Percentiles rank a stretch among this genome's conserved stretches.
These are phyloP conservation scores for Diadromus collaris DNA, from an alignment of 2,888 invertebrate species.

Conservation along the genomic window DNA sequence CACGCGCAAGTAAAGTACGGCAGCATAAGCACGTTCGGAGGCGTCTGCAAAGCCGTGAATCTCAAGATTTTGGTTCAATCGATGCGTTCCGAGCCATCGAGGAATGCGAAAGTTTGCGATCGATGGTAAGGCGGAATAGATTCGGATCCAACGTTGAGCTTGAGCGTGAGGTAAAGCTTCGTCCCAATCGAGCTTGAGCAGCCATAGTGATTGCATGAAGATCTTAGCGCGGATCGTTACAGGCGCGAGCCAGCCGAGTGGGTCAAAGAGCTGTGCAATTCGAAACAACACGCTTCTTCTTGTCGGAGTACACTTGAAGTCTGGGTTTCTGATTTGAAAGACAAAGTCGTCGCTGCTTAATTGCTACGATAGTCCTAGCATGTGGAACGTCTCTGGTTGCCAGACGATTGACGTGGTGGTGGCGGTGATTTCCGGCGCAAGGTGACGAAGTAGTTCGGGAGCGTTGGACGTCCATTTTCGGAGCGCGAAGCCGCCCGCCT, in stretches of 20 bases:
- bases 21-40: constrained; percentile 33
- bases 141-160: not conserved
- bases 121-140: constrained; percentile 12
- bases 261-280: constrained; percentile 16
- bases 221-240: constrained; percentile 9
- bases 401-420: constrained; percentile 13
- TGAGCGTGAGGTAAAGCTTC: not conserved
- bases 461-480: constrained; percentile 30
- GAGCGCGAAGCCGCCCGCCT: constrained; percentile 24
- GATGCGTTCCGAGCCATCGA: constrained; percentile 8
- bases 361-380: constrained; percentile 29
- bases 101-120: constrained; percentile 21
- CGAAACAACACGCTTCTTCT: constrained; percentile 8
- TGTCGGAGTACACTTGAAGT: not conserved
- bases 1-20: constrained; percentile 21
- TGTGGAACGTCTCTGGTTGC: constrained; percentile 32
- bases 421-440: not conserved
- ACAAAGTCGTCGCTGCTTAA: constrained; percentile 16
- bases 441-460: not conserved
- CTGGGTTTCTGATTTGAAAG: not conserved
- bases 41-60: constrained; percentile 39
- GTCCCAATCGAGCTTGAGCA: constrained; percentile 18
- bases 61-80: not conserved
- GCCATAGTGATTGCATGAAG: not conserved
- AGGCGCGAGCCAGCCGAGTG: not conserved